Conservation (phyloP, 2,797 vertebrate species). For the Poeciliopsis paucimaculata region DNA sequence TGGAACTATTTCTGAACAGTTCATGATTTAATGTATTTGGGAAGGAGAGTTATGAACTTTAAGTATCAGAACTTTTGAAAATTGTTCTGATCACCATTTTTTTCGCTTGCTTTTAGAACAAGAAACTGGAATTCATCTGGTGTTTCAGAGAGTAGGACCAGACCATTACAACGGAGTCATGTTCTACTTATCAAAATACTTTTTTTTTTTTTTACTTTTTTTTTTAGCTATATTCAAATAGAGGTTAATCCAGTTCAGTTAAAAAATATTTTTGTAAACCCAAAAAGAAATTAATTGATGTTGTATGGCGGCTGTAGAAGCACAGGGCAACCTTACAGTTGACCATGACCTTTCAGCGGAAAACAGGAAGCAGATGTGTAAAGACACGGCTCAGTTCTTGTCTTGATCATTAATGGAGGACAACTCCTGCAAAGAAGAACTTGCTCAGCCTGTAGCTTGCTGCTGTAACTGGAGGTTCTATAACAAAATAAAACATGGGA, state of each 20-base stretch:
- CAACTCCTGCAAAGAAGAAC: too few relatives aligned
- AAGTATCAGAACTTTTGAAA: too few relatives aligned
- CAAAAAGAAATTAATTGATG: background rate
- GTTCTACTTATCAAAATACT: background rate
- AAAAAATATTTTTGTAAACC: background rate
- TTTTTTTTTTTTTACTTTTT: too few relatives aligned
- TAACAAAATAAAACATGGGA: background rate
- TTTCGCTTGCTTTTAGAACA: too few relatives aligned
- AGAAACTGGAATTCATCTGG: background rate
- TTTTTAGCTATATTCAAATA: background rate
- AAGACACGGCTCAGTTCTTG: too few relatives aligned
- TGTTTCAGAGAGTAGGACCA: background rate
- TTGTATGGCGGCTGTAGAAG: background rate
- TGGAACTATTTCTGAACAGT: too few relatives aligned
- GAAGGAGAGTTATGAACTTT: too few relatives aligned
- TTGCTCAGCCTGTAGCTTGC: background rate
- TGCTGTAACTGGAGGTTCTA: background rate
- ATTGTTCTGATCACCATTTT: too few relatives aligned
- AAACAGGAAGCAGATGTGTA: too few relatives aligned
- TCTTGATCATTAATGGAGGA: too few relatives aligned
- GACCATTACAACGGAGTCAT: background rate
- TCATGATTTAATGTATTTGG: too few relatives aligned
- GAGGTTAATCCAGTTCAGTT: background rate
- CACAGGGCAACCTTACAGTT: background rate
- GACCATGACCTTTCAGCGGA: too few relatives aligned